Evolutionary conservation across 2,888 invertebrate genomes (phyloP).

Genomic region (Erebia ligea): DNA sequence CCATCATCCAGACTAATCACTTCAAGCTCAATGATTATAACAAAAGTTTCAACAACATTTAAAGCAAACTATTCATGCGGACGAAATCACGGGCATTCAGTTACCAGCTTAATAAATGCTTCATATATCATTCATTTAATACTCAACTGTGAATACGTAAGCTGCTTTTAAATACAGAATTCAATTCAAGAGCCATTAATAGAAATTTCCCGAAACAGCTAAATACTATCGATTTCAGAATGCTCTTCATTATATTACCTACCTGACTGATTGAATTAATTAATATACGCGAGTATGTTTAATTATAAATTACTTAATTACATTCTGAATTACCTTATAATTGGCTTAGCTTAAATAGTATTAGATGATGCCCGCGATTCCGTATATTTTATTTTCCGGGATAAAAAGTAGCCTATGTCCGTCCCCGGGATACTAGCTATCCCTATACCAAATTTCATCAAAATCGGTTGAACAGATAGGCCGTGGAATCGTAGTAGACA

Average conservation of each 20-base stretch:
- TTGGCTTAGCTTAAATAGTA: not conserved
- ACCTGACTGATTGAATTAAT: not conserved
- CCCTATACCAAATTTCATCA: no score
- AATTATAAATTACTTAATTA: not conserved
- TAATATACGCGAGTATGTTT: not conserved
- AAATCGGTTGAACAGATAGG: no score
- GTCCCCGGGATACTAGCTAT: no score
- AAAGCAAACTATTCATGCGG: no score
- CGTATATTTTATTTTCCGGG: no score
- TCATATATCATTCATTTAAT: not conserved
- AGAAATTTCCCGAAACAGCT: slow-evolving; percentile 5
- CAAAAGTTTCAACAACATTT: no score
- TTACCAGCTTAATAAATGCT: not conserved
- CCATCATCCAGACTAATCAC: no score
- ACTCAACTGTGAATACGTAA: not conserved
- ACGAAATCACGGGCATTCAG: no score
- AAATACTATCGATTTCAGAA: slow-evolving; percentile 13
- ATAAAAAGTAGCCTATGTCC: no score
- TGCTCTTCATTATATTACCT: not conserved
- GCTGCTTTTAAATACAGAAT: not conserved
- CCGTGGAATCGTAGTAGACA: no score
- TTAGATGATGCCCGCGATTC: not conserved
- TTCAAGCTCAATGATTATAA: no score
- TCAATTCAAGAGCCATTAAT: slow-evolving; percentile 14
- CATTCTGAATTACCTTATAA: not conserved